A percentile compares a stretch with the other conserved stretches of the same genome.
phyloP scores from a whole-genome alignment of 2,113 vertebrate genomes.

The Sphyrna mokarran region DNA sequence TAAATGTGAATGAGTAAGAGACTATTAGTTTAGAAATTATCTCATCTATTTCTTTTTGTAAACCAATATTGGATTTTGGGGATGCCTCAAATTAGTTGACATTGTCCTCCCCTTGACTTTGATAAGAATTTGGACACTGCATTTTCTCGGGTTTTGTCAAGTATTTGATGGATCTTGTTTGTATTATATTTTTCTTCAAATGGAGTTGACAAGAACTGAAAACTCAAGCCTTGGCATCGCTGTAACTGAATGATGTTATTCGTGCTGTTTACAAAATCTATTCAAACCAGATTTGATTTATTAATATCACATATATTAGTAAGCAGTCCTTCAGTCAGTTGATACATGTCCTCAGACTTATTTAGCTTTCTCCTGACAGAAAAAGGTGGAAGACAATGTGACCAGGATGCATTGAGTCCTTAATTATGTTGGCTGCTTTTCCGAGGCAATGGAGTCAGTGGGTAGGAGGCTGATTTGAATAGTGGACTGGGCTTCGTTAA shows the following conservation, averaged over 20 bases:
- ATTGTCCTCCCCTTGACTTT: not conserved
- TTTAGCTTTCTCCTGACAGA: too few species aligned
- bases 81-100: not conserved
- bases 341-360: too few species aligned
- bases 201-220: not conserved
- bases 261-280: not conserved
- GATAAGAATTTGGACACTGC: not conserved
- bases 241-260: not conserved
- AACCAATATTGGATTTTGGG: not conserved
- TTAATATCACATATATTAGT: too few species aligned
- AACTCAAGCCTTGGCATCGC: not conserved
- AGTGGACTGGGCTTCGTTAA: too few species aligned
- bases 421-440: too few species aligned
- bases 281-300: not conserved
- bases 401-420: too few species aligned
- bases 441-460: too few species aligned
- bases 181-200: not conserved
- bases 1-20: not conserved
- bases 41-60: not conserved
- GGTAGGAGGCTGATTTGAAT: too few species aligned
- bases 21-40: not conserved
- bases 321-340: too few species aligned
- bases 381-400: too few species aligned
- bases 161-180: not conserved
- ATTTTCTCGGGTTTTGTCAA: not conserved